Conservation (phyloP, 2,888 invertebrate genomes). For the Cantharis rufa region DNA sequence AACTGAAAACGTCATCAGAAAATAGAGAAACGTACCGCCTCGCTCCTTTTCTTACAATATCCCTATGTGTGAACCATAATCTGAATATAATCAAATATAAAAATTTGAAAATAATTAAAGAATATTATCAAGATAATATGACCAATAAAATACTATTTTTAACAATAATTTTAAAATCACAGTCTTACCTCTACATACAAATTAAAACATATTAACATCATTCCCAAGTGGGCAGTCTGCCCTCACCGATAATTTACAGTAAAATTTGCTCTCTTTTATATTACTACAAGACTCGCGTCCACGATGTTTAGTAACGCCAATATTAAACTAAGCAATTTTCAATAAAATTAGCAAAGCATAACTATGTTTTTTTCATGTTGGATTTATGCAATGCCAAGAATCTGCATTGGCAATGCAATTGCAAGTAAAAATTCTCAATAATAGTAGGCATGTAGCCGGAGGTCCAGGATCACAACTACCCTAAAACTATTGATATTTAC, state of each 20-base stretch:
- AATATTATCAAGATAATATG: too few relatives aligned
- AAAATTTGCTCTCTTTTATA: neutral
- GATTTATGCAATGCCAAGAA: neutral
- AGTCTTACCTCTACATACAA: too few relatives aligned
- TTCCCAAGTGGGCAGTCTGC: neutral
- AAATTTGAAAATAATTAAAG: neutral
- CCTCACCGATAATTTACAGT: neutral
- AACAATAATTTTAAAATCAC: too few relatives aligned
- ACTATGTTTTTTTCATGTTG: neutral
- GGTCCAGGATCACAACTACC: neutral
- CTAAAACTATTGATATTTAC: conserved; percentile 33
- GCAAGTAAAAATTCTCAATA: neutral
- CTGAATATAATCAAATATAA: neutral
- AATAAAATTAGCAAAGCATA: neutral
- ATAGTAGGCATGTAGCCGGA: neutral
- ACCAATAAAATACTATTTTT: too few relatives aligned
- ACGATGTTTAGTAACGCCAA: neutral
- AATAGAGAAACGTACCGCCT: too few relatives aligned
- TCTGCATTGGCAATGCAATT: neutral
- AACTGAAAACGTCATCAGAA: too few relatives aligned
- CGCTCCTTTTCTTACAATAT: too few relatives aligned
- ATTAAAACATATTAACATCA: neutral
- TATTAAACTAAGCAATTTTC: neutral
- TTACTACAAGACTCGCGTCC: neutral
- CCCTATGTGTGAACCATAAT: too few relatives aligned